These are phyloP conservation scores for Sarcophaga caerulescens DNA, from an alignment of 2,888 invertebrate species.

Conservation along the genomic window DNA sequence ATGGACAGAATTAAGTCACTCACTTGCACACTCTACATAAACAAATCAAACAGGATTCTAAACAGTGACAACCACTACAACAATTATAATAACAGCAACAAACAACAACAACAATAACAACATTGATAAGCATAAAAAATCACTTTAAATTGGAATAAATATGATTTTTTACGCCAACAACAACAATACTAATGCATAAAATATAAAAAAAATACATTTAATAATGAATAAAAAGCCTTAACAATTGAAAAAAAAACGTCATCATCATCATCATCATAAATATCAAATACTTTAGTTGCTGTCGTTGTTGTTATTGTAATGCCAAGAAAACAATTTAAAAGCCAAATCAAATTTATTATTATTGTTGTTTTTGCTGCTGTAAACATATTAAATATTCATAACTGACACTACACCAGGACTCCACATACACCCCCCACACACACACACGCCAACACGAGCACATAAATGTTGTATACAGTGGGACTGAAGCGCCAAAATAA, in stretches of 20 bases:
- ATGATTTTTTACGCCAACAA: slow-evolving; percentile 29
- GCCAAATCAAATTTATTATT: slow-evolving; percentile 60
- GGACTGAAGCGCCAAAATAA: no score
- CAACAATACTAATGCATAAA: slow-evolving; percentile 11
- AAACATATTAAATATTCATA: slow-evolving; percentile 78
- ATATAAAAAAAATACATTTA: not conserved
- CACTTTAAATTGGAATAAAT: slow-evolving; percentile 64
- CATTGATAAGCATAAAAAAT: slow-evolving; percentile 61
- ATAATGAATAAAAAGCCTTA: not conserved
- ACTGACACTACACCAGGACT: slow-evolving; percentile 69
- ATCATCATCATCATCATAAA: slow-evolving; percentile 24
- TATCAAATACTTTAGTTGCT: not conserved
- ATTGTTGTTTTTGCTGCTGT: slow-evolving; percentile 41
- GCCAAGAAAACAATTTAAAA: slow-evolving; percentile 57
- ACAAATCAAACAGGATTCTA: slow-evolving; percentile 47
- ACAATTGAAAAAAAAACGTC: slow-evolving; percentile 16
- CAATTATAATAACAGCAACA: not conserved
- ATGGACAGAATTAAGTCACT: slow-evolving; percentile 39
- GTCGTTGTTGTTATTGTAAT: slow-evolving; percentile 37
- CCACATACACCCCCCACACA: slow-evolving; percentile 32
- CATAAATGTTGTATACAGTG: not conserved
- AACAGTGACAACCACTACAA: slow-evolving; percentile 4
- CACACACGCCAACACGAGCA: not conserved
- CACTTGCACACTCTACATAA: not conserved
- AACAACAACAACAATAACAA: slow-evolving; percentile 44